Base-by-base conservation (phyloP, 2,888 invertebrate species). In the Cetonia aurata region DNA sequence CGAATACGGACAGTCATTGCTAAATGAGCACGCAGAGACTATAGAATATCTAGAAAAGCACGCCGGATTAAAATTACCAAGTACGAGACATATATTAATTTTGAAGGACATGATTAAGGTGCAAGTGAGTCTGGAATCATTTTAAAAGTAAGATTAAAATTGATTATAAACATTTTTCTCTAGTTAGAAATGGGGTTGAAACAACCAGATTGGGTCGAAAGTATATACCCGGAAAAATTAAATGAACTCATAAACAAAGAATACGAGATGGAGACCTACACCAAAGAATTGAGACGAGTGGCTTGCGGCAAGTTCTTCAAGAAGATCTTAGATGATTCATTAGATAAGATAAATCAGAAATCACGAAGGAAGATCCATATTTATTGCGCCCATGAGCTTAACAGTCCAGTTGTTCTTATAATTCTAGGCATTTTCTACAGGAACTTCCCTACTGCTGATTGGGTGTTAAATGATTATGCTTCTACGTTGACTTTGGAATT, bases 381-480 rank as follows among this genome's bases (percentile, higher is more conserved):
- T 69, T 95, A 93, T 84, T 90, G 93, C 0, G 94, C 88, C 0
- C 96, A 96, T 81, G 96, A 96, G 83, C 87, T 93, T 3, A 95
- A 93, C 0, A 83, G 96, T 19, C 92, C 94, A 0, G 91, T 91
- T 75, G 81, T 94, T 46, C 88, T 95, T 86, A 88, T 92, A 71
- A 89, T 93, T 1, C 86, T 96, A 76, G 91, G 92, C 55, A 89
- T 92, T 75, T 85, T 86, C 0, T 88, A 91, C 70, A 86, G 19
- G 31, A 52, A 71, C 44, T 25, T 67, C 9, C 71, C 71, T 2
- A 41, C 13, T 19, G 50, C 41, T 41, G 57, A 62, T 6, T 13
- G 41, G 6, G 42, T 19, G 3, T 15, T 53, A 12, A 6, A 3
- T 10, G 53, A 33, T 66, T 41, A 55, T 13, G 55, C 13, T 6